Evolutionary conservation across 2,888 invertebrate genomes (phyloP).

Genomic region (Cataglyphis albicans): DNA sequence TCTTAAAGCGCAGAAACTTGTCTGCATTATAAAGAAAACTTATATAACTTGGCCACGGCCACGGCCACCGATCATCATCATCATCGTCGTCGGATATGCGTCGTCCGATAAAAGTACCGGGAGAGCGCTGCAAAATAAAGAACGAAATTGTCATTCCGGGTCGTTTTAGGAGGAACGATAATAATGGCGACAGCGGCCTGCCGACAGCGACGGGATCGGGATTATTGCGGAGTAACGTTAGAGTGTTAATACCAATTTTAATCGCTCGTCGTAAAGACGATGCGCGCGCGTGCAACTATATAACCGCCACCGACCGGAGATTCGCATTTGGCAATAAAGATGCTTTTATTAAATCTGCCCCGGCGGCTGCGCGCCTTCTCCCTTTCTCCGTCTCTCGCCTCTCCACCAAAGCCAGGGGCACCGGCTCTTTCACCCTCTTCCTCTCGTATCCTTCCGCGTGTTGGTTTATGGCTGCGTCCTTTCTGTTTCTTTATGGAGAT

Average conservation of each 20-base stretch:
- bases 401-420: background rate
- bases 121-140: slow-evolving; percentile 22
- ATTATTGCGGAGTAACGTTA: slow-evolving; percentile 49
- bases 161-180: slow-evolving; percentile 37
- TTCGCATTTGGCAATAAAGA: slow-evolving; percentile 78
- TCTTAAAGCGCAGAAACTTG: slow-evolving; percentile 57
- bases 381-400: background rate
- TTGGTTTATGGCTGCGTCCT: slow-evolving; percentile 66
- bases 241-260: slow-evolving; percentile 84
- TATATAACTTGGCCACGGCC: slow-evolving; percentile 58
- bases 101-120: slow-evolving; percentile 58
- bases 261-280: slow-evolving; percentile 83
- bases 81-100: slow-evolving; percentile 49
- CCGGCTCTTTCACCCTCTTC: slow-evolving; percentile 52
- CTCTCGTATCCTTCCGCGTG: slow-evolving; percentile 43
- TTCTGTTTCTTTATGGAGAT: slow-evolving; percentile 68
- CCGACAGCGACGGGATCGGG: slow-evolving; percentile 30
- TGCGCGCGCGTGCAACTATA: slow-evolving; percentile 76
- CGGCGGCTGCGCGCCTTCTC: slow-evolving; percentile 18
- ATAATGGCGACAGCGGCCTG: slow-evolving; percentile 37
- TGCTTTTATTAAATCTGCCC: slow-evolving; percentile 78
- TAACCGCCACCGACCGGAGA: slow-evolving; percentile 57
- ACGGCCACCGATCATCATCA: slow-evolving; percentile 25
- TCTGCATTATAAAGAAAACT: slow-evolving; percentile 20
- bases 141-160: slow-evolving; percentile 47